Evolutionary conservation across 2,797 vertebrate species (phyloP), one percentile per base, ranked within the genome.

Genomic region (Poeciliopsis paucimaculata): DNA sequence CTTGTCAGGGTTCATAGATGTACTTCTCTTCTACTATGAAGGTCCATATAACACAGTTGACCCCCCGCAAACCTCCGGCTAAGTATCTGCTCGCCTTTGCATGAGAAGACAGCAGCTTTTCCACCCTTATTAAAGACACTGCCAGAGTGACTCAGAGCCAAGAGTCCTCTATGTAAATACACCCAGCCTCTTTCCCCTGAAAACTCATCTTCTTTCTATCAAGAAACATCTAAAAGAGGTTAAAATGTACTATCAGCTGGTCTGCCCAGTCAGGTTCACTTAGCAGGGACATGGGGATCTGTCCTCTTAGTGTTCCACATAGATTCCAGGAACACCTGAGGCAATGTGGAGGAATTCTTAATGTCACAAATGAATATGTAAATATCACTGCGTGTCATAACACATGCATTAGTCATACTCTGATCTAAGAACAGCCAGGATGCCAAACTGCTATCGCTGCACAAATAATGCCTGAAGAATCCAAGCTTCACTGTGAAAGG

Each of bases 311-410:
- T 82, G 83, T 77, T 90, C 64, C 74, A 47, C 75, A 5, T 82
- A 71, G 73, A 82, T 78, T 81, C 72, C 5, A 0, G 78, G 74
- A 85, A 85, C 87, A 93, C 94, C 91, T 89, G 86, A 86, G 93
- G 93, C 85, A 55, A 13, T 41, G 16, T 34, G 74, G 78, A 87
- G 77, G 82, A 88, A 87, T 91, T 90, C 79, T 90, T 94, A 93
- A 93, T 92, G 93, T 91, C 91, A 94, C 85, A 88, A 86, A 93
- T 93, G 88, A 93, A 93, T 94, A 94, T 95, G 92, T 81, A 95
- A 94, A 94, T 94, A 91, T 81, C 89, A 90, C 73, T n/a, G 77
- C 87, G 84, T 94, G 94, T 94, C 94, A 94, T 80, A 93, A 92
- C 92, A 93, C 88, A 77, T 78, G 77, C 80, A 77, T 91, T 87